These are phyloP conservation scores for Platycheirus albimanus DNA, from an alignment of 2,888 invertebrate species.

Conservation along the genomic window DNA sequence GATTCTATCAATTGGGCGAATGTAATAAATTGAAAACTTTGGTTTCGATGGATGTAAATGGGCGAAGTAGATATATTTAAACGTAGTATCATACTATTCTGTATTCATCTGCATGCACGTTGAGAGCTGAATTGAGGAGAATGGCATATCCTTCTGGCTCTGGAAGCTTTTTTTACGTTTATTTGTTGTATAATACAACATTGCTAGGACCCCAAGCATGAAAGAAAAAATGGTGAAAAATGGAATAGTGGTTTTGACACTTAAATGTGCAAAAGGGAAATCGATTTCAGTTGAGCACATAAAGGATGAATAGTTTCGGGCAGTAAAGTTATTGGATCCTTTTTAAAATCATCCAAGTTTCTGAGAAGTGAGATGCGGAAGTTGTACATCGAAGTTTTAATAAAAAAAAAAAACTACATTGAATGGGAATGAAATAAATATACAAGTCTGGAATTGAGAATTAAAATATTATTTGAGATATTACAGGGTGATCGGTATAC, in stretches of 20 bases:
- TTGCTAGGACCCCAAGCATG: too few relatives aligned
- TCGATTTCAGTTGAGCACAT: constrained; percentile 46
- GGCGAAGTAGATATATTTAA: constrained; percentile 53
- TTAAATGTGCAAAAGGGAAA: constrained; percentile 67
- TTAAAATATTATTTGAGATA: neutral
- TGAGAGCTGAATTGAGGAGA: too few relatives aligned
- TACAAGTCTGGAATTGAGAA: neutral
- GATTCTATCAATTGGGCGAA: constrained; percentile 73
- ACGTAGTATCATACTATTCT: constrained; percentile 27
- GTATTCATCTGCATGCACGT: constrained; percentile 58
- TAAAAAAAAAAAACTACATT: neutral
- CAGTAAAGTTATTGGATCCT: constrained; percentile 58
- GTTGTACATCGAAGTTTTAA: neutral
- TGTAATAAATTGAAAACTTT: constrained; percentile 71
- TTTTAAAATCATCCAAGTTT: constrained; percentile 57
- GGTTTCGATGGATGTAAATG: constrained; percentile 62
- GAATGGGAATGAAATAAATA: neutral
- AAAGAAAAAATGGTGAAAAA: constrained; percentile 50
- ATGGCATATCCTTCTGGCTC: constrained; percentile 49
- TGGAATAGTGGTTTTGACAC: constrained; percentile 70
- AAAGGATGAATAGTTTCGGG: too few relatives aligned
- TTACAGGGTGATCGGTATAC: too few relatives aligned
- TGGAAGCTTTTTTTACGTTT: too few relatives aligned
- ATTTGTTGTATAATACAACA: too few relatives aligned
- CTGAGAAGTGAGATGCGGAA: too few relatives aligned